Evolutionary conservation across 1,140 invertebrate genomes (phyloP).

Genomic region (Bombus waltoni): DNA sequence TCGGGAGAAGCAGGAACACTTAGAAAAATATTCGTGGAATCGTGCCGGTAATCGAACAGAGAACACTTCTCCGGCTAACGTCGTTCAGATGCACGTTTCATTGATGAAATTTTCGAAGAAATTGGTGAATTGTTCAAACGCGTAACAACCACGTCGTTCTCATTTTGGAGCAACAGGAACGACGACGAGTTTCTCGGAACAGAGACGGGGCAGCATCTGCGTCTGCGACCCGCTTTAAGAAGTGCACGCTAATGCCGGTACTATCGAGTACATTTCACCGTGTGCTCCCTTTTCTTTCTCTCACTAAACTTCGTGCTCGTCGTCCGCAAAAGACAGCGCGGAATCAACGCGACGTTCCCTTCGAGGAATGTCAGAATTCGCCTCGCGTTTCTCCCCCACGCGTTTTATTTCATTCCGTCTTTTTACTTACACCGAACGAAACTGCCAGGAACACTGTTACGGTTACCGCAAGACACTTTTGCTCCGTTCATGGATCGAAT

Average conservation of each 20-base stretch:
- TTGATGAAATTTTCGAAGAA: neutral
- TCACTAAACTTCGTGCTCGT: slow-evolving; percentile 22
- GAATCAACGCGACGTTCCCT: neutral
- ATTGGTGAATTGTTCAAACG: neutral
- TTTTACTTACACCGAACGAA: neutral
- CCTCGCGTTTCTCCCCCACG: neutral
- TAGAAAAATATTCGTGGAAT: neutral
- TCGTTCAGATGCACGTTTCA: neutral
- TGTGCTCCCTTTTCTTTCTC: slow-evolving; percentile 52
- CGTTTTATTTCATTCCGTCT: slow-evolving; percentile 22
- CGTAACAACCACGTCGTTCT: slow-evolving; percentile 31
- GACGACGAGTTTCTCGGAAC: slow-evolving; percentile 19
- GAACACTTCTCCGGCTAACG: neutral
- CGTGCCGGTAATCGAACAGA: slow-evolving; percentile 6
- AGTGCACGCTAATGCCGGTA: slow-evolving; percentile 54
- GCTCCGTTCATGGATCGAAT: slow-evolving; percentile 1
- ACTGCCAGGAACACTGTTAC: slow-evolving; percentile 30
- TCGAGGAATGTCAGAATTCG: slow-evolving; percentile 25
- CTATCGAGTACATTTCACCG: slow-evolving; percentile 58
- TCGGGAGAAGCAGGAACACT: neutral
- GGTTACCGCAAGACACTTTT: slow-evolving; percentile 33
- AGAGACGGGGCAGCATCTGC: slow-evolving; percentile 38
- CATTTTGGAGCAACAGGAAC: neutral
- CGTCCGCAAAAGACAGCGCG: neutral
- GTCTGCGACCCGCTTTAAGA: slow-evolving; percentile 55